Percentiles rank a stretch among this genome's conserved stretches.
Conservation (phyloP, 2,888 invertebrate species). For the Rhagonycha lutea region DNA sequence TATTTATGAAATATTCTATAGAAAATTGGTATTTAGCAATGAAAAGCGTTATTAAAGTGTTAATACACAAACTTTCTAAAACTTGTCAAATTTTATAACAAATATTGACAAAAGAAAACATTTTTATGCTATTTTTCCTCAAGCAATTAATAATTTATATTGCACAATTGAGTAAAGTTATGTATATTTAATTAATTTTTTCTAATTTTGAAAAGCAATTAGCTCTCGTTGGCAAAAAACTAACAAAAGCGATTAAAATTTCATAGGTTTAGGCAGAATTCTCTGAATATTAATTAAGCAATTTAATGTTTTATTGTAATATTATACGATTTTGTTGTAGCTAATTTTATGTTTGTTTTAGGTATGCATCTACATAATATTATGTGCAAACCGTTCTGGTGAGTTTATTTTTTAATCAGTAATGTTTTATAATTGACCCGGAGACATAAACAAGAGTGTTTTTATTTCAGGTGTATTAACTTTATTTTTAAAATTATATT, state of each 20-base stretch:
- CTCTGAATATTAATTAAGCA: neutral
- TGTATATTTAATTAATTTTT: too few relatives aligned
- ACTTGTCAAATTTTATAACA: neutral
- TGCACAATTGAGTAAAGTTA: neutral
- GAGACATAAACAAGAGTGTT: neutral
- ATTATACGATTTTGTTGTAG: too few relatives aligned
- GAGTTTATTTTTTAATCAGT: neutral
- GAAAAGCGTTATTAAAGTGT: neutral
- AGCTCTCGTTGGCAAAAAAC: too few relatives aligned
- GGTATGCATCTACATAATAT: neutral
- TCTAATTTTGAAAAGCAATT: too few relatives aligned
- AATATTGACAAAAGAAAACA: neutral
- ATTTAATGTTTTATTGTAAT: neutral
- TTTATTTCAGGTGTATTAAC: constrained; percentile 3
- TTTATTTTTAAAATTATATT: constrained; percentile 2
- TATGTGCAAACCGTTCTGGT: neutral
- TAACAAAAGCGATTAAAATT: too few relatives aligned
- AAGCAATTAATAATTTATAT: too few relatives aligned
- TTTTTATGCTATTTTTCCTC: neutral
- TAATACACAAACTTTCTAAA: neutral
- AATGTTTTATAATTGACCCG: neutral
- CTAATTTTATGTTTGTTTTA: neutral
- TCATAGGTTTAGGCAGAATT: neutral
- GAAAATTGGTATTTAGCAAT: neutral
- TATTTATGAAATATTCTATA: constrained; percentile 1